These are phyloP conservation scores for Falco berigora DNA, from an alignment of 2,797 vertebrate genomes.

Conservation along the genomic window DNA sequence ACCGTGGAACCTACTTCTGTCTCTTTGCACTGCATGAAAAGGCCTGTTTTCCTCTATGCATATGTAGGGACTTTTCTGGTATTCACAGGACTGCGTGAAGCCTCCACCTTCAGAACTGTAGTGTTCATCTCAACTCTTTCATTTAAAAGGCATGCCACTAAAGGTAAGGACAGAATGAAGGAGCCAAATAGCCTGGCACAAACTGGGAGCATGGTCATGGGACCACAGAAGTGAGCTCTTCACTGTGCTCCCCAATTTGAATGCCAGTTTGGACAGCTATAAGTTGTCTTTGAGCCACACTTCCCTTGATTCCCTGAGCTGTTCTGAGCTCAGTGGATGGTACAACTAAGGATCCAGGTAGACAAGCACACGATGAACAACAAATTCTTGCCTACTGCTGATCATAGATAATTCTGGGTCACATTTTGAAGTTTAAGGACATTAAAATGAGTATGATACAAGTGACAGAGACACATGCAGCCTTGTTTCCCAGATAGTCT, in stretches of 20 bases:
- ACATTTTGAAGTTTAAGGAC: not conserved
- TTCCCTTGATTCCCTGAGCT: not conserved
- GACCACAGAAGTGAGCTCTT: not conserved
- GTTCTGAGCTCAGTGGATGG: not conserved
- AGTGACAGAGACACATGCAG: not conserved
- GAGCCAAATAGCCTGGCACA: not conserved
- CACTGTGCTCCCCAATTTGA: rapidly evolving
- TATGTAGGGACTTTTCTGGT: not conserved
- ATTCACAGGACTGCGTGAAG: not conserved
- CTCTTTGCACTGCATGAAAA: not conserved
- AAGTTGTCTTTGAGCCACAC: not conserved
- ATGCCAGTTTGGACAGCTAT: not conserved
- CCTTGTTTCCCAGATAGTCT: not conserved
- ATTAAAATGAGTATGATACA: not conserved
- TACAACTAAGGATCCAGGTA: not conserved
- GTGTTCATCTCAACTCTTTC: not conserved
- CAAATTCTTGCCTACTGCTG: not conserved
- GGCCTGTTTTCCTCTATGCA: not conserved
- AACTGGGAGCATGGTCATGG: not conserved
- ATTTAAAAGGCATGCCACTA: not conserved
- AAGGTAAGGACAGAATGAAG: not conserved
- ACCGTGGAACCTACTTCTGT: not conserved
- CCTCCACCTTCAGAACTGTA: not conserved
- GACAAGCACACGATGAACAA: not conserved
- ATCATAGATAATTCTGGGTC: not conserved